Evolutionary conservation across 2,113 vertebrate species (phyloP).

Genomic region (Phrynocephalus versicolor): DNA sequence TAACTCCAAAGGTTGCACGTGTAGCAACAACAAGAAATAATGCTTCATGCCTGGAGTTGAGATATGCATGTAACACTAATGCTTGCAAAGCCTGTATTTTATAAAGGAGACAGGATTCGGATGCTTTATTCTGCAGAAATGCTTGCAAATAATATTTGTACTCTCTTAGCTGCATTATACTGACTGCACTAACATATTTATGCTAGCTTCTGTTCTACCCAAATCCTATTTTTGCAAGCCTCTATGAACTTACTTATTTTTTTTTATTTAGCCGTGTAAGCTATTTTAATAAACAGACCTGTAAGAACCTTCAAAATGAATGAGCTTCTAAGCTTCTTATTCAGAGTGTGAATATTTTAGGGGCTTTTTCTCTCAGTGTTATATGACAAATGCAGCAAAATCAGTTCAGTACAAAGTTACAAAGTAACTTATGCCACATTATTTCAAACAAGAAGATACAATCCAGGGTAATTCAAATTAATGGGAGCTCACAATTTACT

Average conservation of each 20-base stretch:
- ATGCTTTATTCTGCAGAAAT: conserved; percentile 1
- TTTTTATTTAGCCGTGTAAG: conserved; percentile 30
- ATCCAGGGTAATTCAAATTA: background rate
- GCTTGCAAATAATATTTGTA: conserved; percentile 12
- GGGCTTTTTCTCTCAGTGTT: conserved; percentile 1
- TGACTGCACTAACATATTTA: conserved; percentile 10
- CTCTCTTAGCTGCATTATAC: background rate
- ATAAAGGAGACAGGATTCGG: background rate
- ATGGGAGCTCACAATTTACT: background rate
- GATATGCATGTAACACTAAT: background rate
- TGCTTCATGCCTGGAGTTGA: background rate
- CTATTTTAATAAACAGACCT: conserved; percentile 31
- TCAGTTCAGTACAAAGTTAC: conserved; percentile 16
- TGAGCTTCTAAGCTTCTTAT: conserved; percentile 5
- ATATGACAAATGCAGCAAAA: conserved; percentile 11
- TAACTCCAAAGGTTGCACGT: background rate
- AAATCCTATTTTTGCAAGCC: conserved; percentile 26
- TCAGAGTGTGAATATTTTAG: background rate
- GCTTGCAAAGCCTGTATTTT: background rate
- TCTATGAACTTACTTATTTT: conserved; percentile 9
- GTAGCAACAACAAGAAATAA: background rate
- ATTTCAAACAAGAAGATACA: background rate
- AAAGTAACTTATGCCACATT: background rate
- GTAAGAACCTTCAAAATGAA: conserved; percentile 10
- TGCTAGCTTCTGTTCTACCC: conserved; percentile 15